Percentiles rank a stretch among this genome's conserved stretches.
These are phyloP conservation scores for Gallinago jamesoni DNA, from an alignment of 2,113 vertebrate species.

Conservation along the genomic window DNA sequence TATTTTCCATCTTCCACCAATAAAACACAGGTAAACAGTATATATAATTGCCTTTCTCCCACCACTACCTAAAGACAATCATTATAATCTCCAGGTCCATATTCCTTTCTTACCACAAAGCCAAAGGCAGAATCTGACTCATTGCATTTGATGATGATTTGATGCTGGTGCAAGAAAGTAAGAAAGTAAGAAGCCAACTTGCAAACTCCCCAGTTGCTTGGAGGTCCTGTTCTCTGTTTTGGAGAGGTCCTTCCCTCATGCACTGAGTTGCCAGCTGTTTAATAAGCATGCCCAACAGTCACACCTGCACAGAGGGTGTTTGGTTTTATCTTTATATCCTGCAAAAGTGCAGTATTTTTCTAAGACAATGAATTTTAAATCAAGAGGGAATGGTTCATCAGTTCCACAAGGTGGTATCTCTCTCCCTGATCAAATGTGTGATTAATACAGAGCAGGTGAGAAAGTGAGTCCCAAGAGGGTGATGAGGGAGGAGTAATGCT, in stretches of 20 bases:
- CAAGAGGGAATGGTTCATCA: not conserved
- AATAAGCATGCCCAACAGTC: not conserved
- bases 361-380: not conserved
- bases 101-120: not conserved
- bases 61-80: not conserved
- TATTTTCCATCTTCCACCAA: not conserved
- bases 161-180: not conserved
- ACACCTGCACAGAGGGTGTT: not conserved
- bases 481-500: constrained; percentile 1
- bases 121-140: not conserved
- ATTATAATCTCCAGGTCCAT: not conserved
- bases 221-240: not conserved
- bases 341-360: not conserved
- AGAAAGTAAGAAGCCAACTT: not conserved
- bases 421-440: not conserved
- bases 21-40: not conserved
- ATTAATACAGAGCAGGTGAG: not conserved
- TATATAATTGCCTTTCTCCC: not conserved
- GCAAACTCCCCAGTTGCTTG: not conserved
- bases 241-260: not conserved
- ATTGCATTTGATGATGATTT: not conserved
- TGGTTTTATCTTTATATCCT: not conserved
- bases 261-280: not conserved
- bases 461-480: not conserved
- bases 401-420: not conserved